A percentile compares a stretch with the other conserved stretches of the same genome.
phyloP scores from a whole-genome alignment of 2,888 invertebrate species.

The Rotaria sp. region DNA sequence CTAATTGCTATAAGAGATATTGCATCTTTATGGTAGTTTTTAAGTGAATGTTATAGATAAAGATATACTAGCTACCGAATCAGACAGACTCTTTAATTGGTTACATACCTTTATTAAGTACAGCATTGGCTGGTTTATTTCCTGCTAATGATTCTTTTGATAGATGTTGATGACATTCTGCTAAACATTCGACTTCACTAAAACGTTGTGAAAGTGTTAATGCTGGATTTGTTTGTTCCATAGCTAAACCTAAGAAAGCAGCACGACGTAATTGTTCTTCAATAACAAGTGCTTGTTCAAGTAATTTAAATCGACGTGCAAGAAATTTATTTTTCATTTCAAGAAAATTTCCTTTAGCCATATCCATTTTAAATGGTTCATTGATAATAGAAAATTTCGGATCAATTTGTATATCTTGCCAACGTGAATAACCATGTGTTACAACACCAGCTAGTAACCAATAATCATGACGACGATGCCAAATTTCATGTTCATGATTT shows the following conservation, averaged over 20 bases:
- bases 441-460: conserved; percentile 98
- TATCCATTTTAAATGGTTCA: conserved; percentile 78
- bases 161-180: conserved; percentile 94
- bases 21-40: too few species aligned
- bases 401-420: conserved; percentile 99
- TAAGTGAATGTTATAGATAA: too few species aligned
- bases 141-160: conserved; percentile 75
- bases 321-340: conserved; percentile 99
- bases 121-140: conserved; percentile 96
- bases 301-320: conserved; percentile 88
- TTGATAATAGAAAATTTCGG: conserved; percentile 90
- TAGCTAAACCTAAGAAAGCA: conserved; percentile 29
- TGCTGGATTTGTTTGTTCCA: conserved; percentile 87
- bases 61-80: too few species aligned
- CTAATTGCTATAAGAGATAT: too few species aligned
- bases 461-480: conserved; percentile 98
- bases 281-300: conserved; percentile 95
- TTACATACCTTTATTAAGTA: conserved; percentile 77
- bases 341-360: conserved; percentile 90
- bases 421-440: conserved; percentile 87
- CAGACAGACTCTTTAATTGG: too few species aligned
- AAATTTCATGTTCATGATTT: conserved; percentile 92
- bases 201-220: conserved; percentile 78
- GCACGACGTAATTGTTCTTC: conserved; percentile 75
- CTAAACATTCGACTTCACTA: conserved; percentile 80